Conservation (phyloP, 2,113 vertebrate genomes). For the Dunckerocampus dactyliophorus region DNA sequence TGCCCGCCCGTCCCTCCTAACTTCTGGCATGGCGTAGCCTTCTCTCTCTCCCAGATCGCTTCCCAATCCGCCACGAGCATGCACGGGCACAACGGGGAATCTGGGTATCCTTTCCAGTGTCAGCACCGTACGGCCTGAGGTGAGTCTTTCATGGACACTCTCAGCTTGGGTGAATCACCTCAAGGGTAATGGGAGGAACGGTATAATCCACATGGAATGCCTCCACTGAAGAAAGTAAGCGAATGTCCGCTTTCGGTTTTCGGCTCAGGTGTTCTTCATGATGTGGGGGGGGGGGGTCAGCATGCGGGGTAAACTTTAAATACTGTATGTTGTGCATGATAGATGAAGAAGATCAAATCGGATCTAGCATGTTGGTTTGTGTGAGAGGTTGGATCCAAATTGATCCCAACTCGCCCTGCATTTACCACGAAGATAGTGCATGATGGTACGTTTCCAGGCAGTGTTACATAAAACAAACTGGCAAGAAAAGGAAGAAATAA, state of each 20-base stretch:
- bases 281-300: constrained; percentile 28
- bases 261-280: constrained; percentile 23
- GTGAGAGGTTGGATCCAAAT: constrained; percentile 29
- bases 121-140: constrained; percentile 67
- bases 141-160: constrained; percentile 46
- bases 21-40: constrained; percentile 64
- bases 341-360: constrained; percentile 6
- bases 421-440: constrained; percentile 23
- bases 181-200: neutral
- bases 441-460: constrained; percentile 62
- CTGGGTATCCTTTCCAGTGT: constrained; percentile 49
- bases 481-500: constrained; percentile 14
- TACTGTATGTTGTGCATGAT: neutral
- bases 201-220: constrained; percentile 40
- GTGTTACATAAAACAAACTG: constrained; percentile 35
- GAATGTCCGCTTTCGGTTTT: constrained; percentile 21
- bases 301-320: constrained; percentile 45
- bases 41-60: constrained; percentile 30
- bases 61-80: constrained; percentile 49
- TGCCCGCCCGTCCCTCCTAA: constrained; percentile 39
- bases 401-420: constrained; percentile 27
- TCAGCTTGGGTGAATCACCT: neutral
- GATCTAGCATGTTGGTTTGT: constrained; percentile 18
- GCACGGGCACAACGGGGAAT: constrained; percentile 53
- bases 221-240: constrained; percentile 25